Evolutionary conservation across 1,140 invertebrate species (phyloP).

Genomic region (Planococcus citri): DNA sequence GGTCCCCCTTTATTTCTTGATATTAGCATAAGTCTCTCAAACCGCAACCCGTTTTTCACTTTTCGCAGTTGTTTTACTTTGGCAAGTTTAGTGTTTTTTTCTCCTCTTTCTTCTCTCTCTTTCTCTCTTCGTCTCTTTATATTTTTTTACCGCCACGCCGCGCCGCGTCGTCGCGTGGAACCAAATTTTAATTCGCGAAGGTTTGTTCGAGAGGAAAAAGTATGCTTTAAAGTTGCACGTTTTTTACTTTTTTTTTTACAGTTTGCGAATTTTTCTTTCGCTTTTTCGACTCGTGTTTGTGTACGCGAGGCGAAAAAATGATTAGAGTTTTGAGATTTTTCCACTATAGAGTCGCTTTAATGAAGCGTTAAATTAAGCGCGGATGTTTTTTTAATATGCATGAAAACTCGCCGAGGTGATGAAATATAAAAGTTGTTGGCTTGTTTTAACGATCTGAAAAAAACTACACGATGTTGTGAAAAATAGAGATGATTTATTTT

Average conservation of each 20-base stretch:
- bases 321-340: neutral
- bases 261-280: neutral
- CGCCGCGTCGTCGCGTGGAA: too few relatives aligned
- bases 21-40: constrained; percentile 16
- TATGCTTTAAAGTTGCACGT: neutral
- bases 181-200: neutral
- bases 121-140: neutral
- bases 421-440: neutral
- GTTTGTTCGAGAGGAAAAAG: neutral
- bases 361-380: neutral
- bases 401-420: neutral
- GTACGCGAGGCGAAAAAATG: too few relatives aligned
- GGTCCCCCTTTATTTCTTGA: constrained; percentile 19
- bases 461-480: too few relatives aligned
- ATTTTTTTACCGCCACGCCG: neutral
- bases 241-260: too few relatives aligned
- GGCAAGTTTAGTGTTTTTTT: constrained; percentile 10
- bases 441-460: neutral
- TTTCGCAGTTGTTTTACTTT: neutral
- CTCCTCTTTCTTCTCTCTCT: neutral
- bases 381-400: neutral
- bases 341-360: neutral
- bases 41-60: constrained; percentile 19
- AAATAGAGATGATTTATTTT: too few relatives aligned
- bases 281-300: neutral